A percentile compares a stretch with the other conserved stretches of the same genome.
phyloP scores from a whole-genome alignment of 2,113 vertebrate species.

The Tachuris rubrigastra region DNA sequence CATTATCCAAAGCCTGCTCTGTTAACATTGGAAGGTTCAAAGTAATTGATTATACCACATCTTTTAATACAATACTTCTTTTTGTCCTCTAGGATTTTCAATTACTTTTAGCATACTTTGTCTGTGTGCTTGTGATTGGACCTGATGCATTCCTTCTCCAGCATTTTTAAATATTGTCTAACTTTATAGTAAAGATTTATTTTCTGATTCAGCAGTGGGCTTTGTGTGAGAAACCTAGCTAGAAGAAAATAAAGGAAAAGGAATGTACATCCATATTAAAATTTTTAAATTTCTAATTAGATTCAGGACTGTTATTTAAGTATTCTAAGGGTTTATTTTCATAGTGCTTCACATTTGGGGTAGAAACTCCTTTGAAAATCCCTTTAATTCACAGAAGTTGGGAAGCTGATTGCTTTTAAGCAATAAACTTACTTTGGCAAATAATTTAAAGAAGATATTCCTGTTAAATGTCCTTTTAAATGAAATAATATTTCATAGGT shows the following conservation, averaged over 20 bases:
- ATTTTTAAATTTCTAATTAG: background rate
- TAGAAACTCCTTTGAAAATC: background rate
- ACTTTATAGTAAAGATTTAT: background rate
- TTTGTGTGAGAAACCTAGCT: background rate
- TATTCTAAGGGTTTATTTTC: background rate
- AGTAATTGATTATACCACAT: background rate
- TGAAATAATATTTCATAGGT: background rate
- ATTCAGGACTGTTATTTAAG: background rate
- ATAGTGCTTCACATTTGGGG: background rate
- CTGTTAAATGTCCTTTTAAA: background rate
- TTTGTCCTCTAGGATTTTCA: background rate
- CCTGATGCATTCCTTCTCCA: background rate
- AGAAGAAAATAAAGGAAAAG: background rate
- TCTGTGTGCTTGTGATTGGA: background rate
- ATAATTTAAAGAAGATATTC: background rate
- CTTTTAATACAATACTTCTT: background rate
- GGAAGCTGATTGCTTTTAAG: background rate
- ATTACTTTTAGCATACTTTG: background rate
- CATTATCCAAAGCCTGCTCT: background rate
- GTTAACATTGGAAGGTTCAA: fast-evolving
- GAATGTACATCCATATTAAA: background rate
- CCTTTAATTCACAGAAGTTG: background rate
- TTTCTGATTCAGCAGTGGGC: background rate
- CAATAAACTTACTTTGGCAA: background rate
- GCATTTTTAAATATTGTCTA: background rate